Evolutionary conservation across 1,140 invertebrate genomes (phyloP).

Genomic region (Pteromalus puparum): DNA sequence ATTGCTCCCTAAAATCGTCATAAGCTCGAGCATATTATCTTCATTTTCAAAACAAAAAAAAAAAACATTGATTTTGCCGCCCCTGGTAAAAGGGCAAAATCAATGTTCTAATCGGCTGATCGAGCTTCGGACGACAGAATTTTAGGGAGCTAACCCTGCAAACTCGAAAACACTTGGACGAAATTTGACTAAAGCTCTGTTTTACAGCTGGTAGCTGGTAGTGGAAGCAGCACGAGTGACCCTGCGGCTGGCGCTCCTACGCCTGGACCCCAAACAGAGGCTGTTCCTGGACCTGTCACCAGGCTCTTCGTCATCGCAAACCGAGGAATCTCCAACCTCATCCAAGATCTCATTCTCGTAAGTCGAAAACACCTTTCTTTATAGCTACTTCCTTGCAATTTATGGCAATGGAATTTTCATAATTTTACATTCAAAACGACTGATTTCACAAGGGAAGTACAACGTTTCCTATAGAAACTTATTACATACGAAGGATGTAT

Average conservation of each 20-base stretch:
- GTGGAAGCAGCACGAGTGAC: conserved; percentile 74
- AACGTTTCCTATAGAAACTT: not conserved
- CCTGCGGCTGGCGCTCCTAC: conserved; percentile 75
- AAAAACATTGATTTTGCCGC: not conserved
- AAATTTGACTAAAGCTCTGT: conserved; percentile 9
- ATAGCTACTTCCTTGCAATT: not conserved
- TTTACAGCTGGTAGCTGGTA: conserved; percentile 83
- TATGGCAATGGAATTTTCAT: not conserved
- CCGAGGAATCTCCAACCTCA: conserved; percentile 87
- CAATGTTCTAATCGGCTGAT: too few relatives aligned
- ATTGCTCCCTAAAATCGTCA: conserved; percentile 15
- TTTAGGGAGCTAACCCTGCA: not conserved
- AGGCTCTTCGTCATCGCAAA: conserved; percentile 90
- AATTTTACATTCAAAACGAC: not conserved
- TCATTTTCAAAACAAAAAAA: not conserved
- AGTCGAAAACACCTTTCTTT: conserved; percentile 61
- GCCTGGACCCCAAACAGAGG: conserved; percentile 80
- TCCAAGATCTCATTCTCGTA: conserved; percentile 90
- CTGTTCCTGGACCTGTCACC: conserved; percentile 89
- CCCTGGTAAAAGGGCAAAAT: too few relatives aligned
- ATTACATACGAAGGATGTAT: not conserved
- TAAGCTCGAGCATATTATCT: not conserved
- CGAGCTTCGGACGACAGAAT: not conserved
- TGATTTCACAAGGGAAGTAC: not conserved
- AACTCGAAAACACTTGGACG: not conserved